Base-by-base conservation (phyloP, 2,888 invertebrate genomes). In the Pycnomerus fuliginosus region DNA sequence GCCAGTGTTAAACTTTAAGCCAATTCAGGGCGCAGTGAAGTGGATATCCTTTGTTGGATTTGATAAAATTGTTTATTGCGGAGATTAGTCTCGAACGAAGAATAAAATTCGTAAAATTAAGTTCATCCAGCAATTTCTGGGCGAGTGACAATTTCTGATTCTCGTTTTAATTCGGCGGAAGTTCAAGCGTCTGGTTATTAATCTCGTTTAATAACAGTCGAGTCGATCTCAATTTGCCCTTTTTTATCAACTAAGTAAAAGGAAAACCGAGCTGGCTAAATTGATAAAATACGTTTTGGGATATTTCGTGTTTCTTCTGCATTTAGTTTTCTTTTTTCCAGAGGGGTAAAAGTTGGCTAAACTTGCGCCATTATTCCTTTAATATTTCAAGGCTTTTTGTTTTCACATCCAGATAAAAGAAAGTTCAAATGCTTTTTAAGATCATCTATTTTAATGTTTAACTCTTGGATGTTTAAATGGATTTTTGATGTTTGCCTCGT, bases 371-470 rank as follows among this genome's bases (percentile, higher is more conserved):
- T 37, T 46, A 46, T 31, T 29, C 29, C 37, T 32, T 44, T 31
- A 48, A 48, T 48, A 44, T 44, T 40, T 40, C 32, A 36, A 46
- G 36, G 37, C 27, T 33, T 43, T 52, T 44, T 28, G 34, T 44
- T 44, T 48, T 39, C 39, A 44, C 29, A 27, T 39, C 35, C 25
- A 50, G 52, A 56, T 54, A 56, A 58, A 53, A 39, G 55, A 58
- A 59, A 56, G 52, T 54, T 53, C 49, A 44, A 53, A 48, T 50
- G 52, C 56, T 55, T 58, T 58, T 44, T 59, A 60, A 52, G 56
- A 61, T 61, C 61, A 60, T 62, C 61, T 61, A 58, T 61, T 61
- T 60, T 64, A 61, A 65, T 64, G 61, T 53, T 47, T 48, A 58
- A 48, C 48, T 53, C 29, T 34, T 12, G 30, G 42, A 47, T 53